These are phyloP conservation scores for Notolepis coatsorum DNA, from an alignment of 2,797 vertebrate species.

Conservation along the genomic window DNA sequence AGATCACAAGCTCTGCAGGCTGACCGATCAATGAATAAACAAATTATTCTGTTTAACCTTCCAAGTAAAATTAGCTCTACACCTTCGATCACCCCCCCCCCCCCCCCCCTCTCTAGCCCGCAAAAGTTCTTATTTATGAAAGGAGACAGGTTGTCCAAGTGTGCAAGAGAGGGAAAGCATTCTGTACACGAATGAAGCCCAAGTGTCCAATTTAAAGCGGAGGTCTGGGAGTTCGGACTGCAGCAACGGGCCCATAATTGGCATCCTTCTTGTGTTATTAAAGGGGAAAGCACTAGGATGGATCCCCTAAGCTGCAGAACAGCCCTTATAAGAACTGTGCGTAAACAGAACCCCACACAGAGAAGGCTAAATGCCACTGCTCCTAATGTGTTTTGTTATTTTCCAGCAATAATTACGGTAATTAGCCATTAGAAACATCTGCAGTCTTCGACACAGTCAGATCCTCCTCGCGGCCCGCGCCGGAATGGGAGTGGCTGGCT, in stretches of 20 bases:
- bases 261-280: constrained; percentile 86
- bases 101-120: neutral
- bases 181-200: constrained; percentile 60
- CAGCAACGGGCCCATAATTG: constrained; percentile 81
- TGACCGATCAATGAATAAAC: constrained; percentile 53
- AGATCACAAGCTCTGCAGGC: constrained; percentile 44
- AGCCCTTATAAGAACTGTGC: constrained; percentile 64
- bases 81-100: neutral
- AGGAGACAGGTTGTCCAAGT: neutral
- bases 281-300: constrained; percentile 68
- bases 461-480: too few relatives aligned
- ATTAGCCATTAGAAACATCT: constrained; percentile 42
- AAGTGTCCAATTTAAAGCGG: constrained; percentile 79
- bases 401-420: constrained; percentile 19
- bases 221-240: constrained; percentile 73
- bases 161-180: constrained; percentile 40
- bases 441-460: too few relatives aligned
- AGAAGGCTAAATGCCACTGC: constrained; percentile 31
- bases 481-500: too few relatives aligned
- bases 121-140: neutral
- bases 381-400: constrained; percentile 7
- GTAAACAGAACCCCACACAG: constrained; percentile 60
- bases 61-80: constrained; percentile 32
- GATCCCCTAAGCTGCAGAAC: constrained; percentile 60
- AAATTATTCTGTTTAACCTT: constrained; percentile 47